Base-by-base conservation (phyloP, 2,888 invertebrate genomes). In the Drosophila hawaiiensis region DNA sequence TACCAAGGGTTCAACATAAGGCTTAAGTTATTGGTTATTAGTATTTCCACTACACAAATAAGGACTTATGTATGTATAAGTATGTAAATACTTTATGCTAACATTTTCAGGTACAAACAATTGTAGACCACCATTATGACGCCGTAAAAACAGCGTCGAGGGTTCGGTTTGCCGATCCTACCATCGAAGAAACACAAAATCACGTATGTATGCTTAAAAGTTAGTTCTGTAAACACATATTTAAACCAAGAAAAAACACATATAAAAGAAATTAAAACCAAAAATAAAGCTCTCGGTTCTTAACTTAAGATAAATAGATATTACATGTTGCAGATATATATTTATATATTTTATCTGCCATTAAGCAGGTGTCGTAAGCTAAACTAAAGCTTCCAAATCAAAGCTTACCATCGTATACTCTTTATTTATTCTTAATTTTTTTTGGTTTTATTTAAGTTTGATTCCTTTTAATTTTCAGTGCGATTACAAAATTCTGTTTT, bases 121-220 rank as follows among this genome's bases (percentile, higher is more conserved):
- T 98, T 90, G 97, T 98, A 77, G 98, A 98, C 94, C 97, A 97
- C 92, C 97, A 97, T 92, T 97, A 97, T 92, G 96, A 96, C 78
- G 96, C 96, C 90, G 95, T 96, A 75, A 95, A 95, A 78, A 97
- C 97, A 94, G 95, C 97, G 71, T 96, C 97, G 82, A 97, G 97
- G 94, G 97, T 98, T 66, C 95, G 97, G 76, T 98, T 98, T 94
- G 96, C 97, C 85, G 97, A 98, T 92, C 97, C 92, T 70, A 79
- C 80, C 71, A 82, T 78, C 73, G 87, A 89, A 78, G 91, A 88
- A 66, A 83, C 64, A 65, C 77, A 84, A 67, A 76, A 81, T 73
- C 82, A 91, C 82, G 87, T 88, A 88, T 82, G 89, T 82, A 83
- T 83, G 66, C 50, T 39, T 60, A 56, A 31, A 41, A 50, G 50